Conservation (phyloP, 2,797 vertebrate species). For the Acrossocheilus fasciatus region DNA sequence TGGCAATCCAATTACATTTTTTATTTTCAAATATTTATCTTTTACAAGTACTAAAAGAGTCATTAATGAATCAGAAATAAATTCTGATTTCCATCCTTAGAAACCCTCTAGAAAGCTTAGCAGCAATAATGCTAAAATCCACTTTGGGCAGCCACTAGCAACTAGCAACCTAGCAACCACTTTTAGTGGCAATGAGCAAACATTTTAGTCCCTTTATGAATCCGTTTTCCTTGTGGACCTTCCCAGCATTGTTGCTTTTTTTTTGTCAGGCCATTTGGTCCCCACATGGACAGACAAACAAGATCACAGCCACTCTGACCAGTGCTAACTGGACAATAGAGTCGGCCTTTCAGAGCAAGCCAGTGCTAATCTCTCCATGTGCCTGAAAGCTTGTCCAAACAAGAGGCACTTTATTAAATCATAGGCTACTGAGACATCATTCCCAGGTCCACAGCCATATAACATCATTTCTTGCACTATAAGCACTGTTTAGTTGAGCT, state of each 20-base stretch:
- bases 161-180: not conserved
- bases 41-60: not conserved
- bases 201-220: slow-evolving; percentile 1
- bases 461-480: not conserved
- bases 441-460: slow-evolving; percentile 8
- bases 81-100: not conserved
- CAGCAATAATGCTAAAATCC: not conserved
- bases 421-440: slow-evolving; percentile 59
- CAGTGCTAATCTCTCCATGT: slow-evolving; percentile 33
- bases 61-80: not conserved
- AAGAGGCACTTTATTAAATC: slow-evolving; percentile 61
- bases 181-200: not conserved
- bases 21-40: not conserved
- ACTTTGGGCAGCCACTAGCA: not conserved
- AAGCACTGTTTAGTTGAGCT: not conserved
- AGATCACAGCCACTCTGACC: slow-evolving; percentile 12
- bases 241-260: not conserved
- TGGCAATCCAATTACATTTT: not conserved
- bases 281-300: slow-evolving; percentile 24
- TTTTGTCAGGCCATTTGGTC: slow-evolving; percentile 1
- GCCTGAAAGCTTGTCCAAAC: slow-evolving; percentile 33
- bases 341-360: not conserved
- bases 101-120: not conserved
- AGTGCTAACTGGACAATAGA: slow-evolving; percentile 32
- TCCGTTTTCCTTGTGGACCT: not conserved